Evolutionary conservation across 2,888 invertebrate genomes (phyloP).

Genomic region (Amphimallon solstitiale): DNA sequence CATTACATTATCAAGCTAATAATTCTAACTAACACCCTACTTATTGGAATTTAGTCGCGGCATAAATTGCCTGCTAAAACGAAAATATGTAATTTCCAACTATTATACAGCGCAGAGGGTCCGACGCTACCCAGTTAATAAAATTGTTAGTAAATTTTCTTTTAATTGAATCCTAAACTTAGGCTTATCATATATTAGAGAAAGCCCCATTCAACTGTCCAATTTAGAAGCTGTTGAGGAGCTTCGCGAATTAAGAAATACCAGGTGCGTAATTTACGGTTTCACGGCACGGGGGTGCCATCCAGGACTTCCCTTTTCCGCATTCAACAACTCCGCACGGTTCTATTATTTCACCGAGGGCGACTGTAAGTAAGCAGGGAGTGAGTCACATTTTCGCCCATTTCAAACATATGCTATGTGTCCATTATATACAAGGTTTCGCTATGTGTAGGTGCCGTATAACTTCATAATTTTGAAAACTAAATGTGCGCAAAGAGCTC

Average conservation of each 20-base stretch:
- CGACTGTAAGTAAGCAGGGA: neutral
- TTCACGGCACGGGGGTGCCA: neutral
- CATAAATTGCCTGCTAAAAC: too few species aligned
- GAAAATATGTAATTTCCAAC: neutral
- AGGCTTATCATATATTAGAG: neutral
- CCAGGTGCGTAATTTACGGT: slow-evolving; percentile 19
- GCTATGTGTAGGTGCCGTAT: neutral
- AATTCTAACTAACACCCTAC: too few species aligned
- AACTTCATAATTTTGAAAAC: too few species aligned
- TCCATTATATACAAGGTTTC: neutral
- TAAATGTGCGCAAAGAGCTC: too few species aligned
- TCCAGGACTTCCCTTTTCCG: slow-evolving; percentile 5
- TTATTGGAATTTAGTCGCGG: too few species aligned
- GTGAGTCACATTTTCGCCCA: slow-evolving; percentile 2
- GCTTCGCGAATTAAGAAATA: slow-evolving; percentile 24
- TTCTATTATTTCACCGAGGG: slow-evolving; percentile 1
- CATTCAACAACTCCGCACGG: neutral
- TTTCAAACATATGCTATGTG: neutral
- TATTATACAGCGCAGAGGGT: neutral
- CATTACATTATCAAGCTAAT: too few species aligned
- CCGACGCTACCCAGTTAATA: neutral
- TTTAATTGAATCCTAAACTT: slow-evolving; percentile 24
- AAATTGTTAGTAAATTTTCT: slow-evolving; percentile 16
- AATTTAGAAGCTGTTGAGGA: neutral
- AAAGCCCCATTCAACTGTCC: slow-evolving; percentile 8